Evolutionary conservation across 2,113 vertebrate species (phyloP), one percentile per base, ranked within the genome.

Genomic region (Excalfactoria chinensis): DNA sequence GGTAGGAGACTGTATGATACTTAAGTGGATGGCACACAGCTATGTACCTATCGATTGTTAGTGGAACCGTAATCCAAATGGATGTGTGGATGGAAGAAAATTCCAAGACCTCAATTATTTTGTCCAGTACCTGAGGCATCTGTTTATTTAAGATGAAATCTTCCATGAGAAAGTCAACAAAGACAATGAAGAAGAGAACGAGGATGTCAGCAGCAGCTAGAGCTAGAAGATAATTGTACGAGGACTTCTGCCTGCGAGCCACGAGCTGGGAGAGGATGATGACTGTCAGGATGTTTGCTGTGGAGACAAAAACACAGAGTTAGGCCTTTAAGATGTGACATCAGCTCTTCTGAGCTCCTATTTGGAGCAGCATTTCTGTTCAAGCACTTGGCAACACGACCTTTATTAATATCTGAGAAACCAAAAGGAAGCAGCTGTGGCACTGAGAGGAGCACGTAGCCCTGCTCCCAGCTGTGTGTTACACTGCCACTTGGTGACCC

Each of bases 81-180:
- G 99, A 99, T 7, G 99, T 99, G 95, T 99, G 99, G 93, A 99
- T 99, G 93, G 99, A 99, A 30, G 98, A 99, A 97, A 99, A 99
- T 75, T 99, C 99, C 97, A 99, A 90, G 5, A 99, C 98, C 93
- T 99, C 98, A 28, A 99, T 98, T 7, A 98, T 96, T 75, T 98
- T 99, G 97, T 99, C 98, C 63, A 99, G 95, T 13, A 98, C 97
- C 6, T 96, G 98, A 37, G 99, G 98, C 97, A 99, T 97, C 46
- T 98, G 98, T 18, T 96, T 87, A 20, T 98, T 98, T 95, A 99
- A 75, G 95, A 99, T 98, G 85, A 99, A 99, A 76, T 99, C 99
- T 96, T 99, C 99, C 97, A 99, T 79, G 22, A 99, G 97, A 88
- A 99, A 99, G 95, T 99, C 99, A 9, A 99, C 98, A 75, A 99